These are phyloP conservation scores for Cerceris ruficornis DNA, from an alignment of 2,888 invertebrate species.

Conservation along the genomic window DNA sequence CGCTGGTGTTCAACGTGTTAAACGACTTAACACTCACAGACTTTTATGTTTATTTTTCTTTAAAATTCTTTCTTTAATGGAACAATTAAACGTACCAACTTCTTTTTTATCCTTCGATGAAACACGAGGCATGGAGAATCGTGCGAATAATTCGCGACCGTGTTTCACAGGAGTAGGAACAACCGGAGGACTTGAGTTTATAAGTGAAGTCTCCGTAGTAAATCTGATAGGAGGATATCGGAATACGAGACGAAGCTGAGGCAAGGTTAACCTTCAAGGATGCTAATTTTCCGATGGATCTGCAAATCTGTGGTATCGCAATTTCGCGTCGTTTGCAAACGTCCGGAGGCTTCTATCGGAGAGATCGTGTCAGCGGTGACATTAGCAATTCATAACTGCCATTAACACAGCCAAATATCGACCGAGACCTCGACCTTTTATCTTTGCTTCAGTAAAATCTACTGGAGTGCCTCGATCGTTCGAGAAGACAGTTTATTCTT, in stretches of 20 bases:
- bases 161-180: too few species aligned
- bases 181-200: too few species aligned
- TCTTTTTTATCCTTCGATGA: too few species aligned
- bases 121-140: too few species aligned
- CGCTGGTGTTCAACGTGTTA: too few species aligned
- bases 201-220: background rate
- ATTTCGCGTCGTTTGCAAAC: conserved; percentile 40
- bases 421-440: background rate
- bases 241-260: conserved; percentile 19
- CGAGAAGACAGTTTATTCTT: background rate
- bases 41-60: too few species aligned
- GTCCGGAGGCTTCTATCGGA: conserved; percentile 16
- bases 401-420: conserved; percentile 14
- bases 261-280: conserved; percentile 8
- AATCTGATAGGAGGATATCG: background rate
- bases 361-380: conserved; percentile 25
- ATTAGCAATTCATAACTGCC: conserved; percentile 60
- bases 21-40: too few species aligned
- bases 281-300: conserved; percentile 46
- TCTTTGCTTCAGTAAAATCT: background rate
- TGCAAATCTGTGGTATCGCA: conserved; percentile 33
- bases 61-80: too few species aligned
- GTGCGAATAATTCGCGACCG: too few species aligned
- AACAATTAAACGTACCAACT: too few species aligned
- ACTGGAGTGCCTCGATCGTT: background rate